Percentiles rank a stretch among this genome's conserved stretches.
Evolutionary conservation across 1,140 invertebrate genomes (phyloP).

Genomic region (Drosophila leontia): DNA sequence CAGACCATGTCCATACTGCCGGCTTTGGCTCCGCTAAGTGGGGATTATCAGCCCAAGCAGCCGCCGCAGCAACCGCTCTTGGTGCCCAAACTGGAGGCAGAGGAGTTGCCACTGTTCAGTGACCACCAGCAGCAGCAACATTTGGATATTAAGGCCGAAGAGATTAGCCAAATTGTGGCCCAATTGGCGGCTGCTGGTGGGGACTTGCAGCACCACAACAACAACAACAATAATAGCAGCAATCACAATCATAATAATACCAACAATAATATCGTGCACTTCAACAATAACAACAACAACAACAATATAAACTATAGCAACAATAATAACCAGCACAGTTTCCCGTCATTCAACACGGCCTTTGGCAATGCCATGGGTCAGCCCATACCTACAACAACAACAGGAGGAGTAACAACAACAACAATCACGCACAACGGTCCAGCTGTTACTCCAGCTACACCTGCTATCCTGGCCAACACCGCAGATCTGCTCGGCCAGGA

Average conservation of each 20-base stretch:
- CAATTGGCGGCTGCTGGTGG: conserved; percentile 61
- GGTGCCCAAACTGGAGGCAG: conserved; percentile 44
- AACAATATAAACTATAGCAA: conserved; percentile 48
- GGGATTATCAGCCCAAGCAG: conserved; percentile 43
- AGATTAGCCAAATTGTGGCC: conserved; percentile 75
- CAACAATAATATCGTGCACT: conserved; percentile 68
- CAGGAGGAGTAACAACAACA: not conserved
- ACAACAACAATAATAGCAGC: conserved; percentile 63
- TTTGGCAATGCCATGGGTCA: conserved; percentile 63
- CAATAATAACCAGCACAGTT: conserved; percentile 62
- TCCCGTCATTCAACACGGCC: conserved; percentile 70
- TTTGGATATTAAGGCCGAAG: conserved; percentile 68
- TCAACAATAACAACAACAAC: conserved; percentile 34
- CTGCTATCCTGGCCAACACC: conserved; percentile 49
- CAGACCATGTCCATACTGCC: conserved; percentile 61
- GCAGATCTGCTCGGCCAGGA: conserved; percentile 73
- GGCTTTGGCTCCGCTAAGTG: conserved; percentile 74
- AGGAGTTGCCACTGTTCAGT: conserved; percentile 7
- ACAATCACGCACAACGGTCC: conserved; percentile 32
- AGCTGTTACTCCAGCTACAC: not conserved
- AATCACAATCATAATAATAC: conserved; percentile 46
- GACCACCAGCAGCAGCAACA: conserved; percentile 25
- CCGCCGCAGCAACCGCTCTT: conserved; percentile 1
- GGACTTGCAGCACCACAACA: conserved; percentile 32
- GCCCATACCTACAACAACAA: conserved; percentile 1